Evolutionary conservation across 37 sponge, comb jelly and placozoan species (phyloP), one percentile per base, ranked within the genome.

Genomic region (Halichondria panicea): DNA sequence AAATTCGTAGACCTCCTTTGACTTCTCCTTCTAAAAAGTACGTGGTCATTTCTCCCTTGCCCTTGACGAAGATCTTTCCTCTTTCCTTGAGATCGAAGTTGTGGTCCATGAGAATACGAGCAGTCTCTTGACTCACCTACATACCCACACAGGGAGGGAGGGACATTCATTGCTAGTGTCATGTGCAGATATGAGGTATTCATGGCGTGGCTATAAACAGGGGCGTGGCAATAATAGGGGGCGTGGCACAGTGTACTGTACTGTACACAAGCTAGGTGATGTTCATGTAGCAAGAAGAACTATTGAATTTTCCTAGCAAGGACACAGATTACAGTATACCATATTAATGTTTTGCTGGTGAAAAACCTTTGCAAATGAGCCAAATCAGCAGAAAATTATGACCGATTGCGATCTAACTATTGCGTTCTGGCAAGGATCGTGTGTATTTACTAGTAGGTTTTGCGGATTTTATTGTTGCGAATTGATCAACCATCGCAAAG

Each of bases 11-110:
- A 3, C 46, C 63, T 11, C 62, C 63, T 28, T 63, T 15, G 5
- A 5, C 45, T 32, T 74, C 68, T 12, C 73, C 80, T 1, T 43
- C 41, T 19, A 90, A 58, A 65, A 80, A 91, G 31, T 57, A 85
- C 1, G 91, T 91, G 2, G 53, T 91, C 21, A 91, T 55, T 27
- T 77, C 46, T 37, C 91, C 91, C 53, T 91, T 91, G 0, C 91
- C 91, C 40, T 91, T 91, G 24, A 91, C 87, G 12, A 45, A 43
- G 1, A 91, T 65, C 33, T 55, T 6, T 4, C 91, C 91, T 66
- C 91, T 59, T 40, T 89, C 65, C 73, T 84, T 73, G 8, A 84
- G 40, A 1, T 42, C 19, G 57, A 70, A 89, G 2, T 77, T 77
- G 59, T 53, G 53, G 31, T 53, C 59, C 31, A 30, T 61, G 11